Evolutionary conservation across 92 coral and sea anemone species (phyloP).

Genomic region (Porites cylindrica): DNA sequence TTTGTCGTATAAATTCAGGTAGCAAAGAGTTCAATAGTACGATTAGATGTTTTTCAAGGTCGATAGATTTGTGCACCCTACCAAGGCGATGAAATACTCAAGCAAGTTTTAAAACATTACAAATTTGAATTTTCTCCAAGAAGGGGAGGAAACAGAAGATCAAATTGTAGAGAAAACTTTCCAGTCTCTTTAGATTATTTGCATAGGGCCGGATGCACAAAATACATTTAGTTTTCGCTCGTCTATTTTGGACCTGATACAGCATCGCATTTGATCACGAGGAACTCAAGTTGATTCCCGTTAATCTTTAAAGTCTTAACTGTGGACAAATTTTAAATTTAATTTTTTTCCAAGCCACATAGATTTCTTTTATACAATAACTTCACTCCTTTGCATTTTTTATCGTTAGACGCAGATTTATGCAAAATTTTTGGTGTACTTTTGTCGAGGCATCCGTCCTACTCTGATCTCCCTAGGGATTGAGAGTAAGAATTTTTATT

Average conservation of each 20-base stretch:
- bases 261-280: background rate
- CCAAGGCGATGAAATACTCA: no score
- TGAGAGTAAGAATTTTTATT: background rate
- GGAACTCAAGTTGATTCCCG: no score
- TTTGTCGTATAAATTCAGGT: no score
- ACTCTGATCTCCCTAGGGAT: slow-evolving; percentile 20
- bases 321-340: no score
- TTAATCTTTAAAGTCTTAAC: no score
- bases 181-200: background rate
- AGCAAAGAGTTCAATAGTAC: no score
- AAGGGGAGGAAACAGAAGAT: background rate
- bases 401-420: background rate
- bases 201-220: background rate
- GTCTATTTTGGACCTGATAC: background rate
- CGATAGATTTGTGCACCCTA: background rate
- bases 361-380: background rate
- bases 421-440: slow-evolving; percentile 26
- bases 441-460: background rate
- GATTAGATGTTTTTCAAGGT: no score
- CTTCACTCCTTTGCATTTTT: background rate
- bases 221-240: background rate
- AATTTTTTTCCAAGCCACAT: no score
- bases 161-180: background rate
- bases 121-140: background rate
- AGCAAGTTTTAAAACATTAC: no score